phyloP scores from a whole-genome alignment of 2,797 vertebrate species.

The Manis crassicaudata region DNA sequence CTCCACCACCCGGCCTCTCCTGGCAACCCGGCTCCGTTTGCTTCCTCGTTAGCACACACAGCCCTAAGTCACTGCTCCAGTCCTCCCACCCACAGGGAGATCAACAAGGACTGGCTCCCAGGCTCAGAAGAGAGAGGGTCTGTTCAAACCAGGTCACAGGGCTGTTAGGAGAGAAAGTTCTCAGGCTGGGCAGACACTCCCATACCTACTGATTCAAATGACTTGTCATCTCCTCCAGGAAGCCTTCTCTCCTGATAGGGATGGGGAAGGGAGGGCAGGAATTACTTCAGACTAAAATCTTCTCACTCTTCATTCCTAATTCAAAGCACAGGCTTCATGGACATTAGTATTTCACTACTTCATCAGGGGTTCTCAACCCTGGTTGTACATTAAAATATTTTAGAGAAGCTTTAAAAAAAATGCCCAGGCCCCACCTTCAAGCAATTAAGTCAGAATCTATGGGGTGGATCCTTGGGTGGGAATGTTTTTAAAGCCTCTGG shows the following conservation, averaged over 20 bases:
- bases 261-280: background rate
- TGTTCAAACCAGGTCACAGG: background rate
- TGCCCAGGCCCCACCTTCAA: background rate
- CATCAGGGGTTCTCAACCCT: background rate
- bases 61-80: background rate
- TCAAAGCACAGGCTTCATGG: background rate
- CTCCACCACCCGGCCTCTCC: background rate
- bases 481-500: background rate
- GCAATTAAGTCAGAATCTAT: background rate
- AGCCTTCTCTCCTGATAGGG: background rate
- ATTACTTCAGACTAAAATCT: background rate
- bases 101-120: background rate
- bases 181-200: background rate
- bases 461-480: background rate
- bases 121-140: background rate
- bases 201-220: background rate
- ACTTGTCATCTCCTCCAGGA: background rate
- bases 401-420: slow-evolving; percentile 2
- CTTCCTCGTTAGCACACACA: background rate
- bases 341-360: background rate
- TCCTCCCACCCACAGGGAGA: background rate
- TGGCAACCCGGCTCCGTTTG: background rate
- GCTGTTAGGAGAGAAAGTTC: background rate
- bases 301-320: background rate
- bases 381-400: background rate